Percentiles rank a stretch among this genome's conserved stretches.
Evolutionary conservation across 53 echinoderm and acorn worm genomes (phyloP).

Genomic region (Glandiceps talaboti): DNA sequence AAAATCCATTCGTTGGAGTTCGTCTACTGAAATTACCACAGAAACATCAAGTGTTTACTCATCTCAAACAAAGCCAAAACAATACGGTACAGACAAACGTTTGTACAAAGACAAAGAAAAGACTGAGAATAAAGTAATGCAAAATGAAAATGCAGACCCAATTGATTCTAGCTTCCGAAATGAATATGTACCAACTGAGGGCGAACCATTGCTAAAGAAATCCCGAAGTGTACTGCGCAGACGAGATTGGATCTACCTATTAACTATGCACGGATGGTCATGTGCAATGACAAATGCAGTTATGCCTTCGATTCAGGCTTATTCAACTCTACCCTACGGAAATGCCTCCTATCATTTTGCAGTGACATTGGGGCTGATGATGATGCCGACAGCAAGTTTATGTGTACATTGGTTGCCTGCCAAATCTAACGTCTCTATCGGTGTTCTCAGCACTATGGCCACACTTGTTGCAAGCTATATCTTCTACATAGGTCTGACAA

Average conservation of each 20-base stretch:
- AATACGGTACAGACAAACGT: not conserved
- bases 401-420: conserved; percentile 18
- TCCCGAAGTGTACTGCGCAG: conserved; percentile 3
- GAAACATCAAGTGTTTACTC: not conserved
- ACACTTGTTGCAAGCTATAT: conserved; percentile 37
- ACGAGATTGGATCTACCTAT: conserved; percentile 26
- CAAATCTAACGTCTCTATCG: conserved; percentile 33
- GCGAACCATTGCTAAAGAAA: not conserved
- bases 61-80: not conserved
- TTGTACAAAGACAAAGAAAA: not conserved
- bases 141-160: not conserved
- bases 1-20: too few species aligned
- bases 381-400: conserved; percentile 59
- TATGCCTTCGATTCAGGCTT: conserved; percentile 77
- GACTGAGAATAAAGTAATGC: not conserved
- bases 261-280: conserved; percentile 38
- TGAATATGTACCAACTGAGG: not conserved
- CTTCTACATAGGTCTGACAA: conserved; percentile 50
- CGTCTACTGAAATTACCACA: not conserved
- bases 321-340: conserved; percentile 67
- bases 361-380: conserved; percentile 56
- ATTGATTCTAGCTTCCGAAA: not conserved
- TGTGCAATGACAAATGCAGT: conserved; percentile 57
- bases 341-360: conserved; percentile 69
- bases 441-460: conserved; percentile 20